Evolutionary conservation across 2,797 vertebrate species (phyloP), one percentile per base, ranked within the genome.

Genomic region (Phrynocephalus guinanensis): DNA sequence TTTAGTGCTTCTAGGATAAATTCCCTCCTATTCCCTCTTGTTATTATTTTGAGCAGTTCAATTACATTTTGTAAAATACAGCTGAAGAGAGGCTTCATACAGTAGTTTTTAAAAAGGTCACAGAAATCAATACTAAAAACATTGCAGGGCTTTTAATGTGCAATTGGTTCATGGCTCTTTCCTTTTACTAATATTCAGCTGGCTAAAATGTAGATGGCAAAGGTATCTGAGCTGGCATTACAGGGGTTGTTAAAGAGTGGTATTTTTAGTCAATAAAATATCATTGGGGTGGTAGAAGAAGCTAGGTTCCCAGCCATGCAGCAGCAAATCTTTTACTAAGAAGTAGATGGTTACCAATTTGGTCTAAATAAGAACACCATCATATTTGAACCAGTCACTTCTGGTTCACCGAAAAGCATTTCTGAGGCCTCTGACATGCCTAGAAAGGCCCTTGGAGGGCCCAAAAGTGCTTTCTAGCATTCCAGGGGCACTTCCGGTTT

Each of bases 41-140:
- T 71, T 79, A 75, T 20, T 73, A 79, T 13, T 80, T 80, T 79
- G 50, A 71, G 68, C 6, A 44, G 56, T 63, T 63, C 84, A 66
- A 72, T 66, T 22, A 28, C 8, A 67, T 56, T 88, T 66, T 66
- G 28, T 83, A 78, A 78, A 72, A 52, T 50, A 33, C 66, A 88
- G 73, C 56, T 88, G 60, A 84, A 79, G 33, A 79, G 52, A 33
- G 26, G 52, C n/a, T 71, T 33, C 67, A 66, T 60, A 18, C 67
- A n/a, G 78, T 86, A 80, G 85, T 30, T 63, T 44, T 50, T 2
- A n/a, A 80, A n/a, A 52, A 79, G 66, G 48, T 30, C 68, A 73
- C 66, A 71, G 79, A 30, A 83, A 63, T 30, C n/a, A 52, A 82
- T 52, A 52, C 71, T 78, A 88, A 88, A 88, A 70, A 79, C 20